Evolutionary conservation across 2,888 invertebrate species (phyloP).

Genomic region (Corbicula japonica): DNA sequence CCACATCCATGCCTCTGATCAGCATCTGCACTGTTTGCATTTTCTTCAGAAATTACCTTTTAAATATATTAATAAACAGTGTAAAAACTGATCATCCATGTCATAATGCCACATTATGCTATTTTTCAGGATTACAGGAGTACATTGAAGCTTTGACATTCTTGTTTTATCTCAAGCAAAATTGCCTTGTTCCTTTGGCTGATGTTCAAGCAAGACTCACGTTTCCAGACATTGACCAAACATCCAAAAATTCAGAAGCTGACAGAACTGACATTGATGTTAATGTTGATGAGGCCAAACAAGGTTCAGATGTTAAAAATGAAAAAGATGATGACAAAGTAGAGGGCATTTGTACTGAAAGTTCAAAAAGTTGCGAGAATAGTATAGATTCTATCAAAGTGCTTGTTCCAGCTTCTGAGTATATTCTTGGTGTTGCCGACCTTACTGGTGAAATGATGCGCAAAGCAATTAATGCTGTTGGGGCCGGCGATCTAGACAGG

Average conservation of each 20-base stretch:
- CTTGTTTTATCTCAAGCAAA: conserved; percentile 90
- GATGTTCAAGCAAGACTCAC: conserved; percentile 86
- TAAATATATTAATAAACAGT: too few relatives aligned
- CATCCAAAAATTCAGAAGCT: neutral
- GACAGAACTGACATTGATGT: too few relatives aligned
- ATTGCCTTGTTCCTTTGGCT: conserved; percentile 89
- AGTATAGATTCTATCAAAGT: conserved; percentile 65
- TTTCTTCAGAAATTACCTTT: too few relatives aligned
- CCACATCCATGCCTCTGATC: too few relatives aligned
- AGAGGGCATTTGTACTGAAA: conserved; percentile 3
- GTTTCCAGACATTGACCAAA: conserved; percentile 65
- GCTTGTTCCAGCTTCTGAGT: conserved; percentile 87
- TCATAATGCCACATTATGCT: too few relatives aligned
- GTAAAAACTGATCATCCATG: too few relatives aligned
- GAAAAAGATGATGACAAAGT: too few relatives aligned
- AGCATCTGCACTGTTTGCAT: too few relatives aligned
- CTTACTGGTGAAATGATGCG: conserved; percentile 97
- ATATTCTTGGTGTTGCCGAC: conserved; percentile 93
- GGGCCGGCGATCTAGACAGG: conserved; percentile 85
- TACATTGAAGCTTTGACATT: conserved; percentile 95
- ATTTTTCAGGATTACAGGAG: conserved; percentile 90
- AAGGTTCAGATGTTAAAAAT: too few relatives aligned
- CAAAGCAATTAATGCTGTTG: conserved; percentile 93
- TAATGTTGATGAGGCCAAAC: too few relatives aligned
- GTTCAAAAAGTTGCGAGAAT: too few relatives aligned